phyloP scores from a whole-genome alignment of 2,113 vertebrate species.

The Cynoglossus semilaevis region DNA sequence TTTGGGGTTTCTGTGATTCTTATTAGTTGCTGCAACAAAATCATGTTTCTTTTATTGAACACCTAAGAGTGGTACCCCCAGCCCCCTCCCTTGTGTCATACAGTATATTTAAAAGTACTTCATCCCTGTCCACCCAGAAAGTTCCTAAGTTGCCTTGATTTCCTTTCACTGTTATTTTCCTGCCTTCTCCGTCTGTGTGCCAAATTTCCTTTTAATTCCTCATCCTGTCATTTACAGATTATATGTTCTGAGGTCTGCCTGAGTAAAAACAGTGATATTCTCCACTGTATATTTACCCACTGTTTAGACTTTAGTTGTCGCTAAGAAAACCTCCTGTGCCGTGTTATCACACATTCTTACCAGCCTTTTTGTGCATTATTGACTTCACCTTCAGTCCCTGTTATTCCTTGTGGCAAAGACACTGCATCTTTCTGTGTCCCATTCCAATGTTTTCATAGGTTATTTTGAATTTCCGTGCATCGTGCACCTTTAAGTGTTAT shows the following conservation, averaged over 20 bases:
- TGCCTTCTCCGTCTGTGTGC: conserved; percentile 54
- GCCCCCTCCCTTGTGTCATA: conserved; percentile 37
- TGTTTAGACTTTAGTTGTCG: conserved; percentile 67
- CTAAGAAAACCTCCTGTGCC: conserved; percentile 73
- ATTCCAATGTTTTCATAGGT: no score
- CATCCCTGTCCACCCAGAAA: conserved; percentile 31
- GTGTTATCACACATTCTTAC: conserved; percentile 73
- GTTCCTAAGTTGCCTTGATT: conserved; percentile 58
- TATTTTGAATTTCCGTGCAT: no score
- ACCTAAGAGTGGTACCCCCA: conserved; percentile 29
- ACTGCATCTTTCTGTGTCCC: no score
- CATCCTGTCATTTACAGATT: conserved; percentile 19
- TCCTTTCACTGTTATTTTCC: conserved; percentile 38
- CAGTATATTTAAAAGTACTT: no score
- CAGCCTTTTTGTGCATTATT: conserved; percentile 62
- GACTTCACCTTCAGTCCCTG: conserved; percentile 55
- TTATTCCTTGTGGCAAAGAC: no score
- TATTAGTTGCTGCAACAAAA: conserved; percentile 61
- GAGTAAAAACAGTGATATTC: conserved; percentile 58
- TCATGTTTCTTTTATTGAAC: conserved; percentile 30
- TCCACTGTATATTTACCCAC: conserved; percentile 66
- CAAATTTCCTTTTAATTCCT: conserved; percentile 53
- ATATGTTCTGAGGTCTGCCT: conserved; percentile 61
- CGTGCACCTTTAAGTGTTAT: no score
- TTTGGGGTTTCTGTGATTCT: conserved; percentile 48